These are phyloP conservation scores for Chaetodon trifascialis DNA, from an alignment of 2,113 vertebrate species.

Conservation along the genomic window DNA sequence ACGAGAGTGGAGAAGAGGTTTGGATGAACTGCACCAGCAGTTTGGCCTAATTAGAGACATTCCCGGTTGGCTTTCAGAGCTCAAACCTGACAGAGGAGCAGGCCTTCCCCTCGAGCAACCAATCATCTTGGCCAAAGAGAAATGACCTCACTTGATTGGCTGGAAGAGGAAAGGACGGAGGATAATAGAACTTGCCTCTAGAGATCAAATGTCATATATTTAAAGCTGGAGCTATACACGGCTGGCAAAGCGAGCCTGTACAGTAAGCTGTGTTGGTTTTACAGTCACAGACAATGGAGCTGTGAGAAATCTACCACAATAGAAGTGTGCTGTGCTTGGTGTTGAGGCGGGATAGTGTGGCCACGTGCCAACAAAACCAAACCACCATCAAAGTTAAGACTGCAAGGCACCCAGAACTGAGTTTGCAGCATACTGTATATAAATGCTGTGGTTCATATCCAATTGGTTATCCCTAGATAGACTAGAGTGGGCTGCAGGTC, in stretches of 20 bases:
- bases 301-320: neutral
- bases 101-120: constrained; percentile 38
- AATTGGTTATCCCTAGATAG: too few relatives aligned
- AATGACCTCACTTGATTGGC: constrained; percentile 61
- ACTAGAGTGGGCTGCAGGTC: too few relatives aligned
- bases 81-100: constrained; percentile 53
- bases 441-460: neutral
- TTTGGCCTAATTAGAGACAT: constrained; percentile 69
- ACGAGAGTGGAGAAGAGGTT: constrained; percentile 45
- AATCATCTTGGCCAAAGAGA: constrained; percentile 43
- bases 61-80: constrained; percentile 55
- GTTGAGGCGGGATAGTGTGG: neutral
- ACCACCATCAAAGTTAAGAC: neutral
- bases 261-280: neutral
- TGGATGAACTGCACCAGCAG: constrained; percentile 60
- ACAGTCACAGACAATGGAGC: too few relatives aligned
- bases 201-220: constrained; percentile 51
- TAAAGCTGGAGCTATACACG: constrained; percentile 18
- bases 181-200: constrained; percentile 20
- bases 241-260: constrained; percentile 3
- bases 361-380: neutral
- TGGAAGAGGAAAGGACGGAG: constrained; percentile 36
- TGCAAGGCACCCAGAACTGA: neutral
- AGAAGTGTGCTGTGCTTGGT: neutral
- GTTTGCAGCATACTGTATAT: neutral